Conservation (phyloP, 1,140 invertebrate species). For the Heliothis subflexa region DNA sequence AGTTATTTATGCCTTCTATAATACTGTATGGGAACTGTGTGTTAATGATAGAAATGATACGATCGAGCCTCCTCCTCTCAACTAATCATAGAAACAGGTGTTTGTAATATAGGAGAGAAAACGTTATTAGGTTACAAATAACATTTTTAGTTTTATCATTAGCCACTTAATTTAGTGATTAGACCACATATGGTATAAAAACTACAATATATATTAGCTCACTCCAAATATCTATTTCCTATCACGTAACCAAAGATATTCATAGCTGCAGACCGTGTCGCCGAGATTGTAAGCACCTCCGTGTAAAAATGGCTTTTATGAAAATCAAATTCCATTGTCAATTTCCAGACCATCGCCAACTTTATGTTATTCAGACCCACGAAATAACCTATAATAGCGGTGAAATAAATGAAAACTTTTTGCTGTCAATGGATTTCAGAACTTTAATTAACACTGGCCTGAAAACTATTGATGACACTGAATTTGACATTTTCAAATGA, state of each 20-base stretch:
- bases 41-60: too few relatives aligned
- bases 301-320: slow-evolving; percentile 30
- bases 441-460: background rate
- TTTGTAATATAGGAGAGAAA: too few relatives aligned
- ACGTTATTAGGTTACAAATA: too few relatives aligned
- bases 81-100: too few relatives aligned
- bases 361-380: slow-evolving; percentile 14
- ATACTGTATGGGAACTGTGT: too few relatives aligned
- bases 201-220: background rate
- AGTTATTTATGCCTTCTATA: too few relatives aligned
- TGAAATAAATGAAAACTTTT: background rate
- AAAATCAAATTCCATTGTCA: slow-evolving; percentile 33
- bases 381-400: background rate
- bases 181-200: background rate
- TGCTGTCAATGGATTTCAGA: background rate
- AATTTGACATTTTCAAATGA: background rate
- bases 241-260: slow-evolving; percentile 17
- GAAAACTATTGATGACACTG: background rate
- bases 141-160: too few relatives aligned
- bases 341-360: slow-evolving; percentile 7
- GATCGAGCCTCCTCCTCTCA: too few relatives aligned
- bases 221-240: background rate
- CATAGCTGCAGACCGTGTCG: background rate
- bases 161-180: too few relatives aligned
- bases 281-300: slow-evolving; percentile 26